Evolutionary conservation across 2,888 invertebrate genomes (phyloP).

Genomic region (Drosophila rellima): DNA sequence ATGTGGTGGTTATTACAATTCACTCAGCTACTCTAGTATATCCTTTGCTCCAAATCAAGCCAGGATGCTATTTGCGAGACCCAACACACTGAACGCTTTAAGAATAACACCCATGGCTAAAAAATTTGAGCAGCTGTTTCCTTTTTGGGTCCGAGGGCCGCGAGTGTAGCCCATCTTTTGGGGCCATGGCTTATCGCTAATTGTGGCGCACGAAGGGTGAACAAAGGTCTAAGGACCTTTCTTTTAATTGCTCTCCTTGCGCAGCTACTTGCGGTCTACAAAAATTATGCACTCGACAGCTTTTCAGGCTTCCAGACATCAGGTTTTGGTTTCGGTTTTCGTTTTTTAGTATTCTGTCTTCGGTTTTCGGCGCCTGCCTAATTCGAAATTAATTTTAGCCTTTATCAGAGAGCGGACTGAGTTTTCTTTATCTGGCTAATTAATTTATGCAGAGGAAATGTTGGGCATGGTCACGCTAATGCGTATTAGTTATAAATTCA

Average conservation of each 20-base stretch:
- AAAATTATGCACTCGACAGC: constrained; percentile 57
- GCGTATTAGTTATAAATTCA: constrained; percentile 71
- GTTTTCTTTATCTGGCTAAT: constrained; percentile 65
- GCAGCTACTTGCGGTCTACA: constrained; percentile 34
- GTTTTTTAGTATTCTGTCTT: constrained; percentile 39
- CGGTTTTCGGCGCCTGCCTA: constrained; percentile 55
- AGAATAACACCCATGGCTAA: constrained; percentile 5
- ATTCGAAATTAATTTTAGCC: constrained; percentile 73
- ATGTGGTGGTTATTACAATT: background rate
- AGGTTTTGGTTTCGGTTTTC: constrained; percentile 19
- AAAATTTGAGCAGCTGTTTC: constrained; percentile 61
- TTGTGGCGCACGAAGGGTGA: constrained; percentile 57
- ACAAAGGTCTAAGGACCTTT: constrained; percentile 62
- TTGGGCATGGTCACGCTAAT: constrained; percentile 38
- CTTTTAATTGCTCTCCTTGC: constrained; percentile 65
- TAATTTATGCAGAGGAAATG: constrained; percentile 67
- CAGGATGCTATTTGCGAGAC: background rate
- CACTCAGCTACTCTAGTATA: background rate
- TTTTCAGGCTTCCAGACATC: constrained; percentile 11
- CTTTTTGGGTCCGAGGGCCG: constrained; percentile 19
- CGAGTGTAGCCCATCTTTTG: constrained; percentile 27
- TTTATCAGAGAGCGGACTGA: constrained; percentile 45
- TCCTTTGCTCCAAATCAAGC: constrained; percentile 20
- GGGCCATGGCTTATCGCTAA: constrained; percentile 71
- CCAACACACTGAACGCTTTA: constrained; percentile 2